phyloP scores from a whole-genome alignment of 92 coral and sea anemone species.

The Heteractis magnifica region DNA sequence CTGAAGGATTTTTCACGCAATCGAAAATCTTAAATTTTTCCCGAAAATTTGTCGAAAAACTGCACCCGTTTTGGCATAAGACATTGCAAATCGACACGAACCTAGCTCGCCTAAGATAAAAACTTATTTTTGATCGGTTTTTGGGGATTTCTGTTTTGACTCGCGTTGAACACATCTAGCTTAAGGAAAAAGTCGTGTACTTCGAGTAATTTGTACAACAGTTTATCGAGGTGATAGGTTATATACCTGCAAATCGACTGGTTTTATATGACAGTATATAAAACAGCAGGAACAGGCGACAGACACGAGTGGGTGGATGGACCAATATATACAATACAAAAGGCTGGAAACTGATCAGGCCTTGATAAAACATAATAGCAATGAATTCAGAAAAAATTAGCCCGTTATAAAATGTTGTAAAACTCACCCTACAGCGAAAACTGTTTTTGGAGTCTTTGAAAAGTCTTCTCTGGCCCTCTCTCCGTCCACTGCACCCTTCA shows the following conservation, averaged over 20 bases:
- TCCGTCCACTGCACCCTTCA: neutral
- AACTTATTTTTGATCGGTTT: neutral
- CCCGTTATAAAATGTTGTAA: neutral
- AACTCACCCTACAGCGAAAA: neutral
- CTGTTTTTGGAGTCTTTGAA: neutral
- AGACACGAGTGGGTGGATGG: neutral
- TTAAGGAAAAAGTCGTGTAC: neutral
- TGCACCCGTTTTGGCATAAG: neutral
- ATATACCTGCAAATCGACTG: neutral
- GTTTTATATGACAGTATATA: neutral
- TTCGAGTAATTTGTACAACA: neutral
- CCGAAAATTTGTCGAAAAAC: neutral
- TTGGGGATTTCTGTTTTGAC: neutral
- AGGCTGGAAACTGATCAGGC: neutral
- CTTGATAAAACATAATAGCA: neutral
- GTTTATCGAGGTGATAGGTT: slow-evolving; percentile 1
- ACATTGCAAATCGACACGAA: no score
- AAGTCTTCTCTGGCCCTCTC: neutral
- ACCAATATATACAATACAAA: neutral
- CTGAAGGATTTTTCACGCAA: slow-evolving; percentile 3
- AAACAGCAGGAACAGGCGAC: slow-evolving; percentile 1
- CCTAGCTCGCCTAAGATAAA: no score
- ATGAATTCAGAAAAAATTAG: neutral
- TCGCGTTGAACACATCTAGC: neutral
- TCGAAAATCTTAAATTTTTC: neutral